Percentiles rank a stretch among this genome's conserved stretches.
Evolutionary conservation across 2,888 invertebrate genomes (phyloP).

Genomic region (Cheilosia soror): DNA sequence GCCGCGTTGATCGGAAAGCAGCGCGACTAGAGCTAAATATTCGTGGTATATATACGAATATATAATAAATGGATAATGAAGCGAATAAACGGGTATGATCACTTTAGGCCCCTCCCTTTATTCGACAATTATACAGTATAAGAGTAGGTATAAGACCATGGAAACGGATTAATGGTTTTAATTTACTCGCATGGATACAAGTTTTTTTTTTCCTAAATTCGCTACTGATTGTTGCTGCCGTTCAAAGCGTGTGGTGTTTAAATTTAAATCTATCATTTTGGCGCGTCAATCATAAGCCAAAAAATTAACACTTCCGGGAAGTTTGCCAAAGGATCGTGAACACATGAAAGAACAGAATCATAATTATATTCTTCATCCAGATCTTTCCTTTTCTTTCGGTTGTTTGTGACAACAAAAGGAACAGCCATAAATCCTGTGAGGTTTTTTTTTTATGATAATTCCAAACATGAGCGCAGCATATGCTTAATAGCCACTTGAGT

Average conservation of each 20-base stretch:
- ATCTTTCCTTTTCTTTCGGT: slow-evolving; percentile 33
- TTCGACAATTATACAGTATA: slow-evolving; percentile 26
- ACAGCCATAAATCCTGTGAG: slow-evolving; percentile 43
- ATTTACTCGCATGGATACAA: slow-evolving; percentile 36
- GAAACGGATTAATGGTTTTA: slow-evolving; percentile 30
- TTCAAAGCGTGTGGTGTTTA: slow-evolving; percentile 14
- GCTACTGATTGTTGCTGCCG: slow-evolving; percentile 30
- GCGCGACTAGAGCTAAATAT: not conserved
- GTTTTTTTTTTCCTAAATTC: not conserved
- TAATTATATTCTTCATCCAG: slow-evolving; percentile 32
- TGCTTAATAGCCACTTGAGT: slow-evolving; percentile 53
- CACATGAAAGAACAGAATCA: slow-evolving; percentile 34
- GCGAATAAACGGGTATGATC: slow-evolving; percentile 58
- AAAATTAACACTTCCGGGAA: slow-evolving; percentile 57
- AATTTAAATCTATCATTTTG: slow-evolving; percentile 46
- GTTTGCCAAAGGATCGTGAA: slow-evolving; percentile 46
- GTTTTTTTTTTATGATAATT: slow-evolving; percentile 46
- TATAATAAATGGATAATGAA: slow-evolving; percentile 41
- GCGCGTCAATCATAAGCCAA: slow-evolving; percentile 50
- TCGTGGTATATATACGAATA: not conserved
- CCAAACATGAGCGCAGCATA: slow-evolving; percentile 54
- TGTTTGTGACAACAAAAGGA: slow-evolving; percentile 1
- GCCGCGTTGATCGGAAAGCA: slow-evolving; percentile 2
- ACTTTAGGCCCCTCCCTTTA: slow-evolving; percentile 55
- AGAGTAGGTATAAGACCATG: slow-evolving; percentile 7